A percentile compares a stretch with the other conserved stretches of the same genome.
phyloP scores from a whole-genome alignment of 1,140 invertebrate species.

The Acarapis woodi region DNA sequence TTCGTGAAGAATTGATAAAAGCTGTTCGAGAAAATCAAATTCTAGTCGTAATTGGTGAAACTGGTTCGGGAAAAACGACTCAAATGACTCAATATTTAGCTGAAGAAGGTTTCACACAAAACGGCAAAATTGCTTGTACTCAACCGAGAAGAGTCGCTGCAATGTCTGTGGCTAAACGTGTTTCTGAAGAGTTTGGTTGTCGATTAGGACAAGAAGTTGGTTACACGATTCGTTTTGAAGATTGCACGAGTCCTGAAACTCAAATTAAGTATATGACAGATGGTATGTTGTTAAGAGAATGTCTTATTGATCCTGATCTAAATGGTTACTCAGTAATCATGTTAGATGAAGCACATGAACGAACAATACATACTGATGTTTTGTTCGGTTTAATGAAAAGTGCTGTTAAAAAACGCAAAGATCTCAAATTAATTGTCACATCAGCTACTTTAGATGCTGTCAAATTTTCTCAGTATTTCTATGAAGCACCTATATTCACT shows the following conservation, averaged over 20 bases:
- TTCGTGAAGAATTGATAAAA: slow-evolving; percentile 55
- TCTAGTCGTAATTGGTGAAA: slow-evolving; percentile 82
- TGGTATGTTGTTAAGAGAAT: slow-evolving; percentile 87
- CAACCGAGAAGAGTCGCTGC: slow-evolving; percentile 47
- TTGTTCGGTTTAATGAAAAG: slow-evolving; percentile 82
- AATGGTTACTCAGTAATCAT: slow-evolving; percentile 84
- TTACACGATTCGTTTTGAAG: slow-evolving; percentile 46
- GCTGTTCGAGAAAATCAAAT: slow-evolving; percentile 67
- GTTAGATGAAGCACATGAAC: slow-evolving; percentile 95
- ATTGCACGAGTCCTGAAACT: slow-evolving; percentile 38
- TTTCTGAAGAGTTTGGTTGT: slow-evolving; percentile 35
- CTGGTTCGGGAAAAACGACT: slow-evolving; percentile 90
- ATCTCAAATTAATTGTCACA: slow-evolving; percentile 85
- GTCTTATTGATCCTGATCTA: slow-evolving; percentile 83
- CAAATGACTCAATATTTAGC: slow-evolving; percentile 92
- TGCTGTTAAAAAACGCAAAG: slow-evolving; percentile 23
- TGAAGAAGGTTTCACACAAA: slow-evolving; percentile 34
- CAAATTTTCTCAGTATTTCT: slow-evolving; percentile 91
- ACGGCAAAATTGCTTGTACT: slow-evolving; percentile 41
- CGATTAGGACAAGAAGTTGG: slow-evolving; percentile 41
- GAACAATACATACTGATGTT: slow-evolving; percentile 92
- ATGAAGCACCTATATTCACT: slow-evolving; percentile 49
- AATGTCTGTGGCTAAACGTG: slow-evolving; percentile 41
- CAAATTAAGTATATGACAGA: slow-evolving; percentile 99
- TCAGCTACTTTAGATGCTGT: slow-evolving; percentile 91